Percentiles rank a stretch among this genome's conserved stretches.
phyloP scores from a whole-genome alignment of 2,797 vertebrate genomes.

The Hipposideros larvatus region DNA sequence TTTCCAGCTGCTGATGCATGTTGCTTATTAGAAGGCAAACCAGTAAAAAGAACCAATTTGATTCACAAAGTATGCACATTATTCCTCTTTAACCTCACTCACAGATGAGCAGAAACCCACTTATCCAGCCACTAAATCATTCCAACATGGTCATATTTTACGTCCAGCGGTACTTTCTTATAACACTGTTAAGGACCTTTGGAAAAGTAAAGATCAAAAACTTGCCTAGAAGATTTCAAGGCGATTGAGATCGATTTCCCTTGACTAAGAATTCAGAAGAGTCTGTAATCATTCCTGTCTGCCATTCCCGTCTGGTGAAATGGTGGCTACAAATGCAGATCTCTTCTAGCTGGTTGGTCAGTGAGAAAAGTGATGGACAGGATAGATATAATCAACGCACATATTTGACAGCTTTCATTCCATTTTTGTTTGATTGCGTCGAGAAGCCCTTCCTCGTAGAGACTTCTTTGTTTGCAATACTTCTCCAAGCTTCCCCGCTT shows the following conservation, averaged over 20 bases:
- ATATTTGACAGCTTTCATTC: neutral
- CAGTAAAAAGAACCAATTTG: slow-evolving; percentile 5
- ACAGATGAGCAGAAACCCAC: neutral
- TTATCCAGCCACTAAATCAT: neutral
- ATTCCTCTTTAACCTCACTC: neutral
- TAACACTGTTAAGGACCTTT: neutral
- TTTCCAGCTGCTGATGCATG: slow-evolving; percentile 1
- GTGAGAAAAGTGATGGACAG: neutral
- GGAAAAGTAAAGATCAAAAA: slow-evolving; percentile 2
- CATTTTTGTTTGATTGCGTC: slow-evolving; percentile 15
- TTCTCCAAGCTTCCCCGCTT: slow-evolving; percentile 61
- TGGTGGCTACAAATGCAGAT: neutral
- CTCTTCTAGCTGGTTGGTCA: neutral
- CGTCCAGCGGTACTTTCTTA: neutral
- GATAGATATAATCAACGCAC: neutral
- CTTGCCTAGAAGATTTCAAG: slow-evolving; percentile 52
- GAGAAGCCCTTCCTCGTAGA: neutral
- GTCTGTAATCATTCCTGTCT: neutral
- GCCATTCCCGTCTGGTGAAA: neutral
- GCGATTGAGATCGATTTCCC: neutral
- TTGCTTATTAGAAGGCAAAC: neutral
- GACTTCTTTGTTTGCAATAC: neutral
- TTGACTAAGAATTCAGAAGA: slow-evolving; percentile 15
- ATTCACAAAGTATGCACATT: neutral
- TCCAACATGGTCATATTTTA: neutral